A percentile compares a stretch with the other conserved stretches of the same genome.
Evolutionary conservation across 2,888 invertebrate genomes (phyloP).

Genomic region (Xestia ashworthii): DNA sequence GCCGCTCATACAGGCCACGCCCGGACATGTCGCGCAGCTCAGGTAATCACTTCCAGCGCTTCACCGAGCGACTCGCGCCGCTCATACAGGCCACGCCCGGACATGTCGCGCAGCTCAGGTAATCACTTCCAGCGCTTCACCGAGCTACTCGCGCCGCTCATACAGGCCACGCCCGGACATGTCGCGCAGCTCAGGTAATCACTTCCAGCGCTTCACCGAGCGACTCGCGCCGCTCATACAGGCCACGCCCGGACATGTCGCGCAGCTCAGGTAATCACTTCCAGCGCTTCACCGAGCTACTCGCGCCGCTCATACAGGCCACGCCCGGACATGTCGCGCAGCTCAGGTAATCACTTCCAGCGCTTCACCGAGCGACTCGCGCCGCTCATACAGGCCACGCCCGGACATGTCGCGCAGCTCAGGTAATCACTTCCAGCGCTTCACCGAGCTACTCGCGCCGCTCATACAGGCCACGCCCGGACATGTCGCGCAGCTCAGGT

Average conservation of each 20-base stretch:
- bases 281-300: conserved; percentile 94
- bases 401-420: conserved; percentile 85
- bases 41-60: conserved; percentile 96
- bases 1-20: conserved; percentile 93
- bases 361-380: conserved; percentile 95
- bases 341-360: too few relatives aligned
- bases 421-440: conserved; percentile 96
- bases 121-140: conserved; percentile 96
- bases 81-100: conserved; percentile 91
- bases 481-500: conserved; percentile 87
- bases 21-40: conserved; percentile 85
- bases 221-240: conserved; percentile 95
- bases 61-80: conserved; percentile 95
- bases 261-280: too few relatives aligned
- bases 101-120: conserved; percentile 87
- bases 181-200: too few relatives aligned
- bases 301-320: conserved; percentile 94
- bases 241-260: conserved; percentile 86
- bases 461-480: conserved; percentile 91
- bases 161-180: conserved; percentile 90
- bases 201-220: conserved; percentile 96
- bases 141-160: conserved; percentile 95
- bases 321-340: conserved; percentile 86
- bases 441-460: conserved; percentile 95
- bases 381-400: conserved; percentile 93